These are phyloP conservation scores for Mormyrus proboscirostris DNA, from an alignment of 2,797 vertebrate species.

Conservation along the genomic window DNA sequence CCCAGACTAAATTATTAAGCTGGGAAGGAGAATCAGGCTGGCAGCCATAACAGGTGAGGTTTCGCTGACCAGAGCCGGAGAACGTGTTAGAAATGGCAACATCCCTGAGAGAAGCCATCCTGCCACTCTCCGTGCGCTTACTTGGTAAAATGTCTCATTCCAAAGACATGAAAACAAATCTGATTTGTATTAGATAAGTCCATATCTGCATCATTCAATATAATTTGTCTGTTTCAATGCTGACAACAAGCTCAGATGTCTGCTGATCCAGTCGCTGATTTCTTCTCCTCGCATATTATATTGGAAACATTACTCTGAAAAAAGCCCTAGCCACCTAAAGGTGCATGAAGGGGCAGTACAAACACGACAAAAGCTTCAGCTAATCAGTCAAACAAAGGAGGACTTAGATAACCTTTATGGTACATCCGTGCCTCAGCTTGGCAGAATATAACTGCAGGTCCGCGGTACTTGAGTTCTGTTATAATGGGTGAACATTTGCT, in stretches of 20 bases:
- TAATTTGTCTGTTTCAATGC: background rate
- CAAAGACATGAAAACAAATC: background rate
- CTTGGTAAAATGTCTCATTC: background rate
- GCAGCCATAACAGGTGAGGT: background rate
- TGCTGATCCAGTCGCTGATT: background rate
- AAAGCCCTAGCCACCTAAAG: too few species aligned
- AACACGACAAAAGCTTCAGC: background rate
- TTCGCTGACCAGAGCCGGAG: background rate
- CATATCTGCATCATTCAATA: background rate
- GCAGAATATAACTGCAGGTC: background rate
- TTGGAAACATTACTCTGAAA: background rate
- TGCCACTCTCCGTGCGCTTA: background rate
- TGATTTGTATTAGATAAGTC: background rate
- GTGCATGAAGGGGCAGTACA: background rate
- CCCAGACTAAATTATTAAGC: background rate
- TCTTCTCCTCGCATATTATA: background rate
- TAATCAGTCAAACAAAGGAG: background rate
- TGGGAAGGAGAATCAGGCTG: background rate
- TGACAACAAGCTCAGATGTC: background rate
- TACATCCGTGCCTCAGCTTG: background rate
- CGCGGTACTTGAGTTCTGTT: background rate
- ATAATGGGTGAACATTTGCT: background rate
- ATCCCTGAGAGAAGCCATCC: background rate
- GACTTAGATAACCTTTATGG: background rate
- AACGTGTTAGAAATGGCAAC: background rate